A percentile compares a stretch with the other conserved stretches of the same genome.
Evolutionary conservation across 1,140 invertebrate genomes (phyloP).

Genomic region (Sweltsa coloradensis): DNA sequence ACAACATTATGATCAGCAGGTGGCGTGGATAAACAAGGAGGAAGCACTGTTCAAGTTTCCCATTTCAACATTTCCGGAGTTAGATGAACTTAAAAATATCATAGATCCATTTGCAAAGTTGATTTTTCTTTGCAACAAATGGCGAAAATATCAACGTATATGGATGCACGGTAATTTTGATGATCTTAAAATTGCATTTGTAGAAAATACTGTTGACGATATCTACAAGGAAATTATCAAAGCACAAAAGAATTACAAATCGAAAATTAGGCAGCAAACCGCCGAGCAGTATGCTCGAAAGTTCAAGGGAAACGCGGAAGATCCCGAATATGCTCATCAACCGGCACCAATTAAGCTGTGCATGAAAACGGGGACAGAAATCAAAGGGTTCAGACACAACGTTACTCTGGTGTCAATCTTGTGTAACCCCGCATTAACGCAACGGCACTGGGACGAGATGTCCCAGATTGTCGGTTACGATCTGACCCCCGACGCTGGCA

Average conservation of each 20-base stretch:
- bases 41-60: constrained; percentile 75
- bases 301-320: constrained; percentile 51
- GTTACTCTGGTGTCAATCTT: constrained; percentile 70
- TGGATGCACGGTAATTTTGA: constrained; percentile 89
- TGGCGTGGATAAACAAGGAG: constrained; percentile 80
- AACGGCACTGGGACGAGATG: constrained; percentile 87
- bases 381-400: constrained; percentile 69
- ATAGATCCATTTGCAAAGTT: constrained; percentile 55
- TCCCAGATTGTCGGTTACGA: constrained; percentile 68
- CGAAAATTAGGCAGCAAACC: constrained; percentile 62
- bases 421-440: constrained; percentile 75
- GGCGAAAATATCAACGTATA: constrained; percentile 67
- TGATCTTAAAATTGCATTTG: constrained; percentile 56
- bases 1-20: constrained; percentile 54
- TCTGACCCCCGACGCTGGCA: constrained; percentile 73
- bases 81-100: constrained; percentile 53
- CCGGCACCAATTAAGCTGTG: constrained; percentile 67
- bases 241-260: constrained; percentile 67
- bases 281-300: constrained; percentile 47
- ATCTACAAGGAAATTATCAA: constrained; percentile 64
- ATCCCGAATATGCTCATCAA: constrained; percentile 58
- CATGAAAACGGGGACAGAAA: constrained; percentile 49
- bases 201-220: constrained; percentile 58
- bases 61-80: constrained; percentile 52
- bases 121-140: constrained; percentile 46